These are phyloP conservation scores for Onychorhynchus coronatus DNA, from an alignment of 2,113 vertebrate genomes.

Conservation along the genomic window DNA sequence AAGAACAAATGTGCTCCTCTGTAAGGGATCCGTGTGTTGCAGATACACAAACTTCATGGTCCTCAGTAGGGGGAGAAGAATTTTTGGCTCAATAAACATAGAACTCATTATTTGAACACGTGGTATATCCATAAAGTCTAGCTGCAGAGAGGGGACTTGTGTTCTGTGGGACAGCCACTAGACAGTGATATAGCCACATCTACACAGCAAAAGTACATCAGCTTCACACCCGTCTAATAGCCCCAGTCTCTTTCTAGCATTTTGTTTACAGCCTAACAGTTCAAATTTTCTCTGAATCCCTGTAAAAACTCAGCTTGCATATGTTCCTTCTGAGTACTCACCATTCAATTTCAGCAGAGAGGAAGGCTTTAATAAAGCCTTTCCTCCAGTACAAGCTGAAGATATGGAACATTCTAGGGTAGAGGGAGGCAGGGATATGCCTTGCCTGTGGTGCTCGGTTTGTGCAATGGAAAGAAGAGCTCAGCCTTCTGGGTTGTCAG, in stretches of 20 bases:
- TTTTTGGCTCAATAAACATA: constrained; percentile 2
- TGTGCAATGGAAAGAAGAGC: neutral
- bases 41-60: neutral
- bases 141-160: neutral
- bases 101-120: neutral
- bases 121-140: constrained; percentile 28
- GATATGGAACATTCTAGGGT: neutral
- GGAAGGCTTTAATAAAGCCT: neutral
- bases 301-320: neutral
- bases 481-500: neutral
- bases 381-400: neutral
- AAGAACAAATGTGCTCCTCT: constrained; percentile 9
- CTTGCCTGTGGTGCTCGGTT: neutral
- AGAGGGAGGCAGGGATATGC: neutral
- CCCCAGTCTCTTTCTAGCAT: neutral
- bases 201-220: neutral
- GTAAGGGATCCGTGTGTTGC: neutral
- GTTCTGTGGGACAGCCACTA: constrained; percentile 48
- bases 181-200: constrained; percentile 61
- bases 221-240: neutral
- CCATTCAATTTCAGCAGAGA: neutral
- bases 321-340: neutral
- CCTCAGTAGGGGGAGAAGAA: constrained; percentile 37
- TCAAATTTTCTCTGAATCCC: neutral
- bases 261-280: neutral